Base-by-base conservation (phyloP, 2,888 invertebrate species). In the Archips crataeganus region DNA sequence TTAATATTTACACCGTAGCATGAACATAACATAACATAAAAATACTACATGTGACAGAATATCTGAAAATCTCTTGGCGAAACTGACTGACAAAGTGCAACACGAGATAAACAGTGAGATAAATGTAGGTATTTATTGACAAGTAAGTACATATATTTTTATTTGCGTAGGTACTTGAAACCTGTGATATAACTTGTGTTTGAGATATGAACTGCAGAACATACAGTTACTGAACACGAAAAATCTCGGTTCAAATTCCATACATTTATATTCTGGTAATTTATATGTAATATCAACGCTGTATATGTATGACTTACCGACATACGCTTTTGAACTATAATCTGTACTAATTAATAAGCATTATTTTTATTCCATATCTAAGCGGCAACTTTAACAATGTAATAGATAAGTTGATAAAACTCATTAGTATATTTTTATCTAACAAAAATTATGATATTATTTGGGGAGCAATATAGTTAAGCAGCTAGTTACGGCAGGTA, bases 401-500 rank as follows among this genome's bases (percentile, higher is more conserved):
- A 45, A 63, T 47, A 47, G 63, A 47, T 63, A 47, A 47, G 47
- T 32, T 63, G 63, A 63, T 63, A 63, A 63, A 47, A 63, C 32
- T 63, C 32, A 47, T 63, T 47, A 63, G 6, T 32, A 63, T 36
- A n/a, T 34, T 32, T 32, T 63, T 63, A 63, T 13, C 34, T 45
- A 45, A 15, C 23, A 23, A 23, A 3, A 11, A 32, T 32, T 57
- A 9, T 6, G 32, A 57, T 57, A 57, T 57, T 32, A 32, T 57
- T 57, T 23, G 11, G 11, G 57, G 11, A 57, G 10, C 15, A 23
- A 6, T 23, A 54, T 49, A 49, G 49, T 4, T 23, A 23, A 23
- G 23, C 49, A 15, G 15, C 9, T 54, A 54, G 15, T 54, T 23
- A 54, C 23, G 23, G 9, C 23, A 9, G 9, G 23, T 51, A 51